Evolutionary conservation across 2,888 invertebrate genomes (phyloP), one percentile per base, ranked within the genome.

Genomic region (Oscheius sp.): DNA sequence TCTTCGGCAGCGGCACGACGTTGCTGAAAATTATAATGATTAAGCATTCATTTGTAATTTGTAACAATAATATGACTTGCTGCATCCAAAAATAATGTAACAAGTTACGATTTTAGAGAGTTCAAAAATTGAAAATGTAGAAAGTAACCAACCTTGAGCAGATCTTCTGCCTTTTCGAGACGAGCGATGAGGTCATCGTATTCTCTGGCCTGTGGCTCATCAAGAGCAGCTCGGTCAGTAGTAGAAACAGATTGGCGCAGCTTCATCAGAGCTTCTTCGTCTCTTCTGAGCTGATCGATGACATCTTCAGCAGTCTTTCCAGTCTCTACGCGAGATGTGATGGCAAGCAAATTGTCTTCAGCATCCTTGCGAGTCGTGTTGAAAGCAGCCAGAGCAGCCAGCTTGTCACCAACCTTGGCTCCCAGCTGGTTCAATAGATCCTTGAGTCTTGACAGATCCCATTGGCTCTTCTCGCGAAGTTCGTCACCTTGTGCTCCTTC

Each of bases 351-450:
- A 47, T 77, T 55, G 37, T 77, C 77, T 72, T 80, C 81, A 57
- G 78, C 77, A n/a, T 79, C 77, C 73, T 79, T 81, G 65, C 80
- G 77, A 68, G 79, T 76, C 11, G 79, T 77, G 35, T 76, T 79
- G 79, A 80, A 80, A 29, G 79, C 76, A 37, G 80, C 82, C 60
- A 80, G 80, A 65, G 82, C 80, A 51, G 80, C 80, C 47, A 80
- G 59, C 57, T 80, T 80, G 75, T 82, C 80, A 35, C 80, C 82
- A 66, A 82, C 76, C 33, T 76, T 78, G 57, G 71, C 75, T 51
- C 75, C 77, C 35, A 82, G 74, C 58, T 75, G 63, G 66, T 76
- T 76, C 72, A 80, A 70, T 42, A 78, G 71, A 70, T 80, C 79
- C 71, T 82, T 78, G 63, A 82, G 74, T 59, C 74, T 66, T 11